Percentiles rank a stretch among this genome's conserved stretches.
Conservation (phyloP, 2,888 invertebrate genomes). For the Frankliniella fusca region DNA sequence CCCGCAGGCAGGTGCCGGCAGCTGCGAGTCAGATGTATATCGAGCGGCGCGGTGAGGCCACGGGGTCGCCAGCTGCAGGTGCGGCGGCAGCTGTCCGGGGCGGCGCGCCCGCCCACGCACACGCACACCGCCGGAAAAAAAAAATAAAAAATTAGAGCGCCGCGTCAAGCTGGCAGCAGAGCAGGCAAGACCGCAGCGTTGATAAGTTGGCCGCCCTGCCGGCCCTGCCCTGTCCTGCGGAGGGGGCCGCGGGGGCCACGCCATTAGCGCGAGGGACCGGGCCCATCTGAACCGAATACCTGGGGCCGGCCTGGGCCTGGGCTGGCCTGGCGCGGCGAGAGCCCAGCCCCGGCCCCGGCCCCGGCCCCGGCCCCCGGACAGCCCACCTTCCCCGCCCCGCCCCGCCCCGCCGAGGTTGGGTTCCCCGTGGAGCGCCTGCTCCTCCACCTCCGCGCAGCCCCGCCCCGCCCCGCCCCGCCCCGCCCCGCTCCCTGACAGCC, state of each 20-base stretch:
- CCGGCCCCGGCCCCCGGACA: not conserved
- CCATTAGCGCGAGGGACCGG: not conserved
- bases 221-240: no score
- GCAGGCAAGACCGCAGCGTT: no score
- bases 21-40: not conserved
- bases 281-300: not conserved
- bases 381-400: not conserved
- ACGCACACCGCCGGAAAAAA: no score
- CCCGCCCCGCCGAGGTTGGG: not conserved
- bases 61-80: not conserved
- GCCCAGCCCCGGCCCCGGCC: no score
- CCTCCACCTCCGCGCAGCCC: not conserved
- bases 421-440: not conserved
- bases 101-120: no score
- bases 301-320: not conserved
- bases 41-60: not conserved
- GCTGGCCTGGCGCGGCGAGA: no score
- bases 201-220: no score
- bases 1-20: not conserved
- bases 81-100: not conserved
- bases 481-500: conserved; percentile 40
- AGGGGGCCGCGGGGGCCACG: not conserved
- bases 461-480: conserved; percentile 1
- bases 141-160: no score
- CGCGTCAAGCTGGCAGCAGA: no score